Base-by-base conservation (phyloP, 2,797 vertebrate genomes). In the Pseudochirops corinnae region DNA sequence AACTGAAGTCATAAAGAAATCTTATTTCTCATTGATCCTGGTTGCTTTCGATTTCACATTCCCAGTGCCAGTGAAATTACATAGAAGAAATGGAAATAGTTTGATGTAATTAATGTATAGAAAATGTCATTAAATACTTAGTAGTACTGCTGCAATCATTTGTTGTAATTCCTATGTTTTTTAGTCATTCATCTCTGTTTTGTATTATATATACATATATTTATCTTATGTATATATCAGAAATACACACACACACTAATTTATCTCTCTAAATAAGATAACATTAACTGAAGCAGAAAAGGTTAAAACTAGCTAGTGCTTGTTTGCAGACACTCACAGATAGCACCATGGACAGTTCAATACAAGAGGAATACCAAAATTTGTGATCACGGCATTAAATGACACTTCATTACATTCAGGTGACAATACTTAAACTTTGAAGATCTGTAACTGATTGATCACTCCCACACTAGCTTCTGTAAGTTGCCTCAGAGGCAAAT, bases 391-490 rank as follows among this genome's bases (percentile, higher is more conserved):
- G 39, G 31, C 21, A 24, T 82, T 93, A 93, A 52, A 5, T 67
- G 3, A 29, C 56, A 94, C 24, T 90, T 96, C 39, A 95, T 91
- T 91, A 94, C 52, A 90, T 90, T 96, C 5, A 92, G 21, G 55
- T 74, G 55, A 96, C 53, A 95, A 74, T 33, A 39, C n/a, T 96
- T n/a, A 96, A n/a, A 92, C 94, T 96, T 90, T 91, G 21, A 95
- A 96, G 31, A 96, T 55, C 1, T 50, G 2, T 13, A 82, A 62
- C 18, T 29, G 55, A 39, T 5, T 60, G 1, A 53, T 52, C 10
- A 74, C 82, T 94, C 3, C 82, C 11, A 92, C 31, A 33, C 94
- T 92, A 95, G 67, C 12, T 56, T 82, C 50, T 53, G 31, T 95
- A 53, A 12, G 28, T 93, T 94, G 57, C 74, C 33, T 93, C 55